Conservation (phyloP, 92 coral and sea anemone genomes). For the Phenganax subtilis region DNA sequence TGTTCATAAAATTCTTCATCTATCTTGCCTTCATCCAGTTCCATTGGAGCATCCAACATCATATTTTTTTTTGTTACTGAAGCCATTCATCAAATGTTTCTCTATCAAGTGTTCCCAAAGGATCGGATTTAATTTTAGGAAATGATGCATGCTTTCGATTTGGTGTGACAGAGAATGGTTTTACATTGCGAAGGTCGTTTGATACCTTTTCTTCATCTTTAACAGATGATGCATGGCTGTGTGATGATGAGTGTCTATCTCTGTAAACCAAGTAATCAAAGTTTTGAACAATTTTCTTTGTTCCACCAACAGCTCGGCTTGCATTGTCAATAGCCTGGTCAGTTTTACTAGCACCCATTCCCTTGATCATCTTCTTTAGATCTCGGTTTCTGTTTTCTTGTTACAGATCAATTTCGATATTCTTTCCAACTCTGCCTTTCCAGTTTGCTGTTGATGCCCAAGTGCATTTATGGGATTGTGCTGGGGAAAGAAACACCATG, state of each 20-base stretch:
- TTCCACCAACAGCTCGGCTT: constrained; percentile 57
- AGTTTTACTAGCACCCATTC: constrained; percentile 64
- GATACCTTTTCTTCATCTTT: neutral
- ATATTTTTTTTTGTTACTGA: neutral
- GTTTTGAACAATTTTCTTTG: constrained; percentile 44
- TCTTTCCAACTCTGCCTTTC: constrained; percentile 56
- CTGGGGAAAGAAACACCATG: constrained; percentile 50
- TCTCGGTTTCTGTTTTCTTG: constrained; percentile 57
- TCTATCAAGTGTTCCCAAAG: neutral
- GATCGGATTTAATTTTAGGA: neutral
- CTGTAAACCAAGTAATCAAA: constrained; percentile 6
- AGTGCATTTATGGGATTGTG: constrained; percentile 58
- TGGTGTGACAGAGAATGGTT: constrained; percentile 1
- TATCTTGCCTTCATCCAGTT: neutral
- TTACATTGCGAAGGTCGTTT: neutral
- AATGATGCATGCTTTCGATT: constrained; percentile 12
- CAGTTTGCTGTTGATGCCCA: constrained; percentile 68
- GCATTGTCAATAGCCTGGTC: constrained; percentile 56
- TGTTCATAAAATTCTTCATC: neutral
- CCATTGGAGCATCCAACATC: constrained; percentile 14
- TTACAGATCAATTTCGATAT: constrained; percentile 56
- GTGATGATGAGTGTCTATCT: neutral
- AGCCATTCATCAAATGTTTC: constrained; percentile 1
- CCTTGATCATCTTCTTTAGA: constrained; percentile 46
- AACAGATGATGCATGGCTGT: constrained; percentile 1